Percentiles rank a stretch among this genome's conserved stretches.
Conservation (phyloP, 2,888 invertebrate genomes). For the Xylocampa areola region DNA sequence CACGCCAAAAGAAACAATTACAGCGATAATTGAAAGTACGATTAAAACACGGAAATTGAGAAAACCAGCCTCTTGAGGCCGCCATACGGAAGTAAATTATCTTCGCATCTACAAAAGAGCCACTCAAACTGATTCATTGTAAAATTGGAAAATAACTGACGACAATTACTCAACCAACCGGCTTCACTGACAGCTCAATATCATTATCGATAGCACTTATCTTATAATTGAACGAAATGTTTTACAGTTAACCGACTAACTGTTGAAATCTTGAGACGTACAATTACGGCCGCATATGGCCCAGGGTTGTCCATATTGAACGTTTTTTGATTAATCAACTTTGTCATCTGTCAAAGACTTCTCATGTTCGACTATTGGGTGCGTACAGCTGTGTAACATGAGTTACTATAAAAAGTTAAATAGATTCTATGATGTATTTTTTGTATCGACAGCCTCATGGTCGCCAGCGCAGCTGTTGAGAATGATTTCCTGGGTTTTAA, state of each 20-base stretch:
- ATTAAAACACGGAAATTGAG: slow-evolving; percentile 49
- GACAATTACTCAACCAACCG: slow-evolving; percentile 51
- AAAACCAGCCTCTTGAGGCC: slow-evolving; percentile 38
- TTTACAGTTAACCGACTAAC: slow-evolving; percentile 66
- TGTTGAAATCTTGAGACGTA: slow-evolving; percentile 62
- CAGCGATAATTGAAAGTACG: slow-evolving; percentile 49
- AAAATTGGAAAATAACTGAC: slow-evolving; percentile 57
- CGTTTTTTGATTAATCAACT: slow-evolving; percentile 39
- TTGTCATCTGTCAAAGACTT: slow-evolving; percentile 23
- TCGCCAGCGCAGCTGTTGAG: too few species aligned
- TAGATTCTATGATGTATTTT: slow-evolving; percentile 8
- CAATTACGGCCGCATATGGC: slow-evolving; percentile 50
- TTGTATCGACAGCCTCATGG: not conserved
- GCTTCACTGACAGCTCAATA: slow-evolving; percentile 57
- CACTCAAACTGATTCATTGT: slow-evolving; percentile 48
- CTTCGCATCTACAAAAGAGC: slow-evolving; percentile 55
- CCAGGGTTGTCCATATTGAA: slow-evolving; percentile 41
- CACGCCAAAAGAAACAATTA: slow-evolving; percentile 43
- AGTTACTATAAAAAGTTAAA: slow-evolving; percentile 21
- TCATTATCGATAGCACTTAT: slow-evolving; percentile 67
- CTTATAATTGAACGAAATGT: slow-evolving; percentile 71
- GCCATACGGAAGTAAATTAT: slow-evolving; percentile 50
- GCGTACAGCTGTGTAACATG: slow-evolving; percentile 9
- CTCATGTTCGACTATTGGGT: slow-evolving; percentile 36
- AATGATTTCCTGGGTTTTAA: too few species aligned